A percentile compares a stretch with the other conserved stretches of the same genome.
Evolutionary conservation across 2,888 invertebrate genomes (phyloP).

Genomic region (Synanthedon formicaeformis): DNA sequence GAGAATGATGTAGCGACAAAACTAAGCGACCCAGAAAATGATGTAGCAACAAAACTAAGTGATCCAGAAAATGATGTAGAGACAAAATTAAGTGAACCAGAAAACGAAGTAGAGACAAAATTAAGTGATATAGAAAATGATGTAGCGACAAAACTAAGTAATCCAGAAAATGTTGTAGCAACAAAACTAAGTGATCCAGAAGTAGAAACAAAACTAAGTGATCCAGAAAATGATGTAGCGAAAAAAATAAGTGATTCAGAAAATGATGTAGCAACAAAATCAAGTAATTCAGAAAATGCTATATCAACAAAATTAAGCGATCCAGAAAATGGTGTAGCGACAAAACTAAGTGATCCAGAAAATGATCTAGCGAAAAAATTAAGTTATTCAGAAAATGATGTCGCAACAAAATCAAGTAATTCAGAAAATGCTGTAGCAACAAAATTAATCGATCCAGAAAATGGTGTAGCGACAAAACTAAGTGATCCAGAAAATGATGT

Average conservation of each 20-base stretch:
- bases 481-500: conserved; percentile 6
- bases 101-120: no score
- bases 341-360: conserved; percentile 2
- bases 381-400: conserved; percentile 5
- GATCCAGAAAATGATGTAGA: conserved; percentile 6
- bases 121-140: conserved; percentile 5
- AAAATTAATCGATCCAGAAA: neutral
- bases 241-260: conserved; percentile 1
- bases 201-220: neutral
- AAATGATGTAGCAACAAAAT: conserved; percentile 3
- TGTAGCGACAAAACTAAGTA: neutral
- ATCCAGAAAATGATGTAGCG: conserved; percentile 6
- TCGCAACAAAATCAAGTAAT: neutral
- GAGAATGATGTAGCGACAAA: conserved; percentile 3
- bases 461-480: conserved; percentile 3
- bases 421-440: conserved; percentile 4
- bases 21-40: conserved; percentile 1
- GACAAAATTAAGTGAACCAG: neutral
- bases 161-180: neutral
- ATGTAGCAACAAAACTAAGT: conserved; percentile 1
- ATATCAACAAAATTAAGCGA: conserved; percentile 1
- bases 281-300: conserved; percentile 5
- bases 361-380: conserved; percentile 4
- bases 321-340: conserved; percentile 4
- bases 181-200: neutral